Conservation (phyloP, 2,113 vertebrate genomes). For the Nesogale talazaci region DNA sequence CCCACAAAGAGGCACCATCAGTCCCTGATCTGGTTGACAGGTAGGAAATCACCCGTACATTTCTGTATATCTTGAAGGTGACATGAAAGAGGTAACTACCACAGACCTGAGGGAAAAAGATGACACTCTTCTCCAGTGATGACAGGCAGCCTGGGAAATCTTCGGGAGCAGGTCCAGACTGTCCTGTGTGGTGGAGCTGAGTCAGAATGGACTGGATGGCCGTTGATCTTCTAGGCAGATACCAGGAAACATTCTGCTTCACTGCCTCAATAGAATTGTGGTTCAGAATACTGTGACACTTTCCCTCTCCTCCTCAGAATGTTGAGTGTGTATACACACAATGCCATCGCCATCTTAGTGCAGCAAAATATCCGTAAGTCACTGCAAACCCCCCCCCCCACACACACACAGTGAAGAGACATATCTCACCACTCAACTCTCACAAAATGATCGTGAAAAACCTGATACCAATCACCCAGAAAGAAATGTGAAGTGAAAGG, state of each 20-base stretch:
- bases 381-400: too few relatives aligned
- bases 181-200: too few relatives aligned
- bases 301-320: neutral
- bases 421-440: neutral
- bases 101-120: too few relatives aligned
- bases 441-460: slow-evolving; percentile 49
- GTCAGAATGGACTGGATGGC: neutral
- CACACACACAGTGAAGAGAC: neutral
- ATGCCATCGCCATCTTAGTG: neutral
- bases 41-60: too few relatives aligned
- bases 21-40: too few relatives aligned
- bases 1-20: too few relatives aligned
- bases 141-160: too few relatives aligned
- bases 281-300: neutral
- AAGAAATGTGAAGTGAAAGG: slow-evolving; percentile 52
- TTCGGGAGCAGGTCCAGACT: too few relatives aligned
- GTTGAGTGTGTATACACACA: neutral
- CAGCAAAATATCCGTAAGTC: neutral
- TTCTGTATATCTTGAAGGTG: too few relatives aligned
- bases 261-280: neutral
- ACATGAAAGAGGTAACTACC: too few relatives aligned
- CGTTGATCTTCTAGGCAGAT: too few relatives aligned
- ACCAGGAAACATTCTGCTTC: neutral
- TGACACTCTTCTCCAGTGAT: too few relatives aligned
- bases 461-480: slow-evolving; percentile 27